Percentiles rank a stretch among this genome's conserved stretches.
These are phyloP conservation scores for Pipistrellus pygmaeus DNA, from an alignment of 2,797 vertebrate genomes.

Conservation along the genomic window DNA sequence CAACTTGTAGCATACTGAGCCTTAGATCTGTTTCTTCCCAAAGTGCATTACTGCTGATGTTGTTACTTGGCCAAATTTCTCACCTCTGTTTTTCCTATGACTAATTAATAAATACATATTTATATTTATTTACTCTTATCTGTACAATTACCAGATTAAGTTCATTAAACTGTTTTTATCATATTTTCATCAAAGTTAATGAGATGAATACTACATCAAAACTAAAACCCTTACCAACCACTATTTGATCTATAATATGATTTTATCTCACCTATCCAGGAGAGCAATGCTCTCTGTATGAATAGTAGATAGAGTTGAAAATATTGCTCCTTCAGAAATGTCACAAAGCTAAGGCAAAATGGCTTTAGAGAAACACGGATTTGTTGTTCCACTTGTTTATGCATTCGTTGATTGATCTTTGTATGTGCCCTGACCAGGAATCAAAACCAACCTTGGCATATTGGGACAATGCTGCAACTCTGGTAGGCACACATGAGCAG, in stretches of 20 bases:
- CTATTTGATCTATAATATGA: background rate
- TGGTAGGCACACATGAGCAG: too few relatives aligned
- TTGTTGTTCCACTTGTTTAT: background rate
- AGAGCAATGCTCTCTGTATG: background rate
- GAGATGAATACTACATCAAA: background rate
- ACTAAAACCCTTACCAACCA: background rate
- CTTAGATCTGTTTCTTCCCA: background rate
- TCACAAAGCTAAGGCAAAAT: conserved; percentile 13
- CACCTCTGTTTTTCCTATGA: background rate
- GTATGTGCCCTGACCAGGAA: background rate
- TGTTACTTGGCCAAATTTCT: background rate
- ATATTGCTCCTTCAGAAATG: background rate
- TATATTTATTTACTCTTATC: background rate
- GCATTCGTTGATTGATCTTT: background rate
- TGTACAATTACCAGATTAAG: background rate
- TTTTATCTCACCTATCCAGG: background rate
- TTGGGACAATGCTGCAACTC: background rate
- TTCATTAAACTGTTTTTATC: background rate
- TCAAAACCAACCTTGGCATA: background rate
- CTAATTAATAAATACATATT: background rate
- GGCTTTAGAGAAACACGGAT: background rate
- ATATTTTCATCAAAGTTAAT: background rate
- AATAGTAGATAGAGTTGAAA: conserved; percentile 12
- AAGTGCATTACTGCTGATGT: background rate
- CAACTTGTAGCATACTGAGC: too few relatives aligned